Conservation (phyloP, 2,888 invertebrate genomes). For the Andrena minutula region DNA sequence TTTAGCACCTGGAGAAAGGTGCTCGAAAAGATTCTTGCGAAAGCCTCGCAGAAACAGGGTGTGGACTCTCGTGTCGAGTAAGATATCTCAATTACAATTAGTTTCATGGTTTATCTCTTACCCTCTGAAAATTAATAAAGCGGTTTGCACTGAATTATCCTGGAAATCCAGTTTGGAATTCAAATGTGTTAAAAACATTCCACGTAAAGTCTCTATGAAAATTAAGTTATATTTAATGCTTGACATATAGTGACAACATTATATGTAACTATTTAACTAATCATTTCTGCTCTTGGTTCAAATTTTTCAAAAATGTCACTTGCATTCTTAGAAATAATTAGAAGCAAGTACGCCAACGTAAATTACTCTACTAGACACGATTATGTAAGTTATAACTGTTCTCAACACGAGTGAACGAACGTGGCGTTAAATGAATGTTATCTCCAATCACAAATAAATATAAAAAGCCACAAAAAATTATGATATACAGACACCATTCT, state of each 20-base stretch:
- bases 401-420: neutral
- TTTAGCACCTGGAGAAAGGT: conserved; percentile 25
- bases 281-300: too few species aligned
- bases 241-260: too few species aligned
- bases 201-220: too few species aligned
- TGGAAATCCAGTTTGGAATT: too few species aligned
- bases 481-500: neutral
- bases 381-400: too few species aligned
- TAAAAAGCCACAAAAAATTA: neutral
- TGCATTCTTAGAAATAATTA: too few species aligned
- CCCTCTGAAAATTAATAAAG: neutral
- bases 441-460: neutral
- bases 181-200: too few species aligned
- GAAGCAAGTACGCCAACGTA: too few species aligned
- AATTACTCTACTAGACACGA: too few species aligned
- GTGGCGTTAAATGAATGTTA: neutral
- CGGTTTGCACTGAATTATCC: neutral
- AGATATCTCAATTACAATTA: neutral
- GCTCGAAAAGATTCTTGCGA: neutral
- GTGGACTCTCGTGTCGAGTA: neutral
- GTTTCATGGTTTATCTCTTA: neutral
- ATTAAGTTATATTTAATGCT: too few species aligned
- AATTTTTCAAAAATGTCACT: too few species aligned
- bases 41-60: neutral
- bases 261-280: too few species aligned